A percentile compares a stretch with the other conserved stretches of the same genome.
These are phyloP conservation scores for Melangyna quadrimaculata DNA, from an alignment of 2,888 invertebrate genomes.

Conservation along the genomic window DNA sequence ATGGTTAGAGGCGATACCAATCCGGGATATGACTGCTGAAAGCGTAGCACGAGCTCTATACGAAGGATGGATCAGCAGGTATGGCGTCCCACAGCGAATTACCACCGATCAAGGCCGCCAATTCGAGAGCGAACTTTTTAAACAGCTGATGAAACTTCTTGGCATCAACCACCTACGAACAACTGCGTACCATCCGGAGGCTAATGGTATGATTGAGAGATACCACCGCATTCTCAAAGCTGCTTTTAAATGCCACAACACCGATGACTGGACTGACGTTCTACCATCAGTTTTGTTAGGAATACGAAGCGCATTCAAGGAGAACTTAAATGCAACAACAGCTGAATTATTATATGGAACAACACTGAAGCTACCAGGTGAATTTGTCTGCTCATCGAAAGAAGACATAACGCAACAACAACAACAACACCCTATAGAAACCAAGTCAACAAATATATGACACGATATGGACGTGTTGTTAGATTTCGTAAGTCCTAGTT, in stretches of 20 bases:
- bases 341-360: constrained; percentile 75
- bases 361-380: constrained; percentile 73
- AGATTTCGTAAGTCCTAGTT: neutral
- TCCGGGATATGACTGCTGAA: constrained; percentile 71
- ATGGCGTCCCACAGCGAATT: no score
- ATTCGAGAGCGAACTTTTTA: constrained; percentile 11
- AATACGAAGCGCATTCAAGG: constrained; percentile 73
- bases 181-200: constrained; percentile 36
- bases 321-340: constrained; percentile 73
- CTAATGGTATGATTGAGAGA: constrained; percentile 35
- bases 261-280: constrained; percentile 25
- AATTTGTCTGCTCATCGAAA: constrained; percentile 11
- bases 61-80: constrained; percentile 14
- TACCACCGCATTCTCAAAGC: constrained; percentile 69
- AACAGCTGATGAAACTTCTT: neutral
- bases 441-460: neutral
- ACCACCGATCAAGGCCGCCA: neutral
- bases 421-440: constrained; percentile 3
- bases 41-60: neutral
- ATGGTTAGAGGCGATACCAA: constrained; percentile 72
- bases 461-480: neutral
- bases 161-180: constrained; percentile 2
- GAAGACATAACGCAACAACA: constrained; percentile 25
- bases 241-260: constrained; percentile 2
- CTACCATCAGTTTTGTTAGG: constrained; percentile 76